Conservation (phyloP, 1,140 invertebrate species). For the Charaxes varanes region DNA sequence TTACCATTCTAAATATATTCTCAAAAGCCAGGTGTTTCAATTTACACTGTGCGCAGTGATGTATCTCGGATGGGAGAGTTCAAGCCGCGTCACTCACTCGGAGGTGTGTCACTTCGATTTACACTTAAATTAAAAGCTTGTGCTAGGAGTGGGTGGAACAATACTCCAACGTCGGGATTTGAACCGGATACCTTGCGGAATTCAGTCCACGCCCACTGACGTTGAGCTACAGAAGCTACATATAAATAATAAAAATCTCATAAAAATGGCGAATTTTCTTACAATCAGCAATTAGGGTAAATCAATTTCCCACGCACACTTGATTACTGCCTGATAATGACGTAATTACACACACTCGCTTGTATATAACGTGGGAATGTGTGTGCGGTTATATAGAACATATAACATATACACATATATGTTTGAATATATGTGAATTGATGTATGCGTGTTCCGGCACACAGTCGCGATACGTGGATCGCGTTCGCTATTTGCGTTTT, state of each 20-base stretch:
- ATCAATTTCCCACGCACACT: constrained; percentile 47
- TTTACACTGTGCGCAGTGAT: constrained; percentile 36
- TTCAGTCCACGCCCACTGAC: no score
- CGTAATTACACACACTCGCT: constrained; percentile 36
- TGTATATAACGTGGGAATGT: constrained; percentile 24
- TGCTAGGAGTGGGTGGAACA: no score
- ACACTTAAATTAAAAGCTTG: no score
- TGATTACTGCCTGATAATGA: constrained; percentile 52
- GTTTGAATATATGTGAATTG: constrained; percentile 9
- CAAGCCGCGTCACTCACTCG: constrained; percentile 50
- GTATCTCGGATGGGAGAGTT: constrained; percentile 38
- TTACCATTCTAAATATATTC: constrained; percentile 9
- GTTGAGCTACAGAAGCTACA: no score
- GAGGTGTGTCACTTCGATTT: constrained; percentile 59
- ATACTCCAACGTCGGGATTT: no score
- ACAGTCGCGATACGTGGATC: no score
- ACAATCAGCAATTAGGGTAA: constrained; percentile 43
- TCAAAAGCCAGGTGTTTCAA: constrained; percentile 20
- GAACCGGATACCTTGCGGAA: no score
- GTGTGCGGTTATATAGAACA: no score
- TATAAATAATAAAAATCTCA: no score
- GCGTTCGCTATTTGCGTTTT: no score
- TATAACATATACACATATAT: constrained; percentile 8
- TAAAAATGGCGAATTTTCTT: no score
- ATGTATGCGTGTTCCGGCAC: constrained; percentile 16